Conservation (phyloP, 1,140 invertebrate species). For the Anastrepha ludens region DNA sequence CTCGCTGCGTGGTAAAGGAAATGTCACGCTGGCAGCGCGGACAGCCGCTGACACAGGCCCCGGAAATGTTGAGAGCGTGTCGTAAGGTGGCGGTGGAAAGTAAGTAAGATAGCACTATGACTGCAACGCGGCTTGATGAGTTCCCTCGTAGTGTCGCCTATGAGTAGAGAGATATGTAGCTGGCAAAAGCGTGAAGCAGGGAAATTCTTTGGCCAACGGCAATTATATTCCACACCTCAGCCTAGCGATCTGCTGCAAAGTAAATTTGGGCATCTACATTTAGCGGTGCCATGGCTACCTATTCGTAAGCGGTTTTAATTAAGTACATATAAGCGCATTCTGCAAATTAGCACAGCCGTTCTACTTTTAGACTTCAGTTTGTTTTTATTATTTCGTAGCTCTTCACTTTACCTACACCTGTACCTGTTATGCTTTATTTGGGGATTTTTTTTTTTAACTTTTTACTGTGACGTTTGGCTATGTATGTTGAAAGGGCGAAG, state of each 20-base stretch:
- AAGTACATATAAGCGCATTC: neutral
- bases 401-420: too few relatives aligned
- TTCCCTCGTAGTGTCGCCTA: neutral
- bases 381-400: too few relatives aligned
- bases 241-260: neutral
- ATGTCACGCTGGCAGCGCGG: constrained; percentile 25
- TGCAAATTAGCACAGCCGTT: neutral
- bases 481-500: too few relatives aligned
- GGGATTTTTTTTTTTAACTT: too few relatives aligned
- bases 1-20: neutral
- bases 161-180: neutral
- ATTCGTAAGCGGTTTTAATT: neutral
- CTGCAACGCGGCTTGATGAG: neutral
- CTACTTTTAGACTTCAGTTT: neutral
- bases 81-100: neutral
- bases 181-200: neutral
- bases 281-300: neutral
- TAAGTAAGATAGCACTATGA: neutral
- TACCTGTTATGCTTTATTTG: too few relatives aligned
- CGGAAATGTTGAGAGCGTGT: constrained; percentile 1
- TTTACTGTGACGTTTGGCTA: too few relatives aligned
- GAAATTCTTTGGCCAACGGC: neutral
- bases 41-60: neutral
- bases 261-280: neutral
- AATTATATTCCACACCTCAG: neutral